Evolutionary conservation across 2,888 invertebrate species (phyloP).

Genomic region (Clanis bilineata): DNA sequence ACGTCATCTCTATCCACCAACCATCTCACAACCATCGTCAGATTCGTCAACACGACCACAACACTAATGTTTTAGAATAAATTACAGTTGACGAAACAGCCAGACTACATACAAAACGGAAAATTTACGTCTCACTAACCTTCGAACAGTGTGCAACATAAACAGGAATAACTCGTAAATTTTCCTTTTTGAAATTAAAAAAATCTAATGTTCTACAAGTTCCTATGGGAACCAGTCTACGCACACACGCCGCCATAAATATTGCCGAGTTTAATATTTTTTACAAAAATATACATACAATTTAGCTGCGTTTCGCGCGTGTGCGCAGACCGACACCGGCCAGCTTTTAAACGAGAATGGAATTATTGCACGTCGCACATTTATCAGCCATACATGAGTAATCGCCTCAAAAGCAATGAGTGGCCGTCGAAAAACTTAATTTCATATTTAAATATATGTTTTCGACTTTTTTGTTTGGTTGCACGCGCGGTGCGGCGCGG

Average conservation of each 20-base stretch:
- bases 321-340: slow-evolving; percentile 54
- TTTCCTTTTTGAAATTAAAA: slow-evolving; percentile 3
- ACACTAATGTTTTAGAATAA: slow-evolving; percentile 32
- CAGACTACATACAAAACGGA: slow-evolving; percentile 16
- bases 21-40: slow-evolving; percentile 59
- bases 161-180: neutral
- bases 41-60: slow-evolving; percentile 46
- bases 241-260: slow-evolving; percentile 13
- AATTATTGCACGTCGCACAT: slow-evolving; percentile 76
- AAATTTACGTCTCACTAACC: slow-evolving; percentile 1
- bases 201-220: slow-evolving; percentile 7
- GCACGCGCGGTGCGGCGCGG: slow-evolving; percentile 7
- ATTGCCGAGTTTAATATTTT: slow-evolving; percentile 51
- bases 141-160: neutral
- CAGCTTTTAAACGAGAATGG: slow-evolving; percentile 71
- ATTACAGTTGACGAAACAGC: slow-evolving; percentile 33
- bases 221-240: slow-evolving; percentile 7
- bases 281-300: slow-evolving; percentile 44
- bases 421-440: slow-evolving; percentile 76
- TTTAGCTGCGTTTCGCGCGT: slow-evolving; percentile 35
- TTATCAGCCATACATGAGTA: slow-evolving; percentile 74
- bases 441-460: slow-evolving; percentile 71
- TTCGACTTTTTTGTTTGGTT: slow-evolving; percentile 9
- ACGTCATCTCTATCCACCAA: slow-evolving; percentile 28
- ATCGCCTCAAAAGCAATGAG: slow-evolving; percentile 70